Evolutionary conservation across 2,113 vertebrate species (phyloP).

Genomic region (Todiramphus chloris): DNA sequence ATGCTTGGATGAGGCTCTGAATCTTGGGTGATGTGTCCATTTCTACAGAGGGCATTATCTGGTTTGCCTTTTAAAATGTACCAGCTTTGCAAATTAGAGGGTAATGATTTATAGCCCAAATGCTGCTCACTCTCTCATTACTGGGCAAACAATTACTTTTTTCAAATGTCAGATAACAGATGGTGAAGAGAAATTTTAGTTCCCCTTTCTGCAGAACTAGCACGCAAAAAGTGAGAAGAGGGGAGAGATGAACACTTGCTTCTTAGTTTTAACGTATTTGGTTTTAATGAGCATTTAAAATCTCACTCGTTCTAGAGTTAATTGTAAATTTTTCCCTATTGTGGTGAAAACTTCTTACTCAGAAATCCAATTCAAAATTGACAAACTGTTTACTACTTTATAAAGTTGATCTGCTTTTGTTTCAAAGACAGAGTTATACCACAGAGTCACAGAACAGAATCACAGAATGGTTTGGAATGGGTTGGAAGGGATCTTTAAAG

Average conservation of each 20-base stretch:
- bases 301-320: background rate
- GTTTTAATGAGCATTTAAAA: background rate
- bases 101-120: background rate
- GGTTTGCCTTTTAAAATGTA: background rate
- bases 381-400: background rate
- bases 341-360: background rate
- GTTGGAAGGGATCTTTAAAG: background rate
- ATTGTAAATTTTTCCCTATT: background rate
- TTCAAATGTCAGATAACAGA: constrained; percentile 33
- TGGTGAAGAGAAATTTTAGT: background rate
- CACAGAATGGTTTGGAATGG: background rate
- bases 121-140: background rate
- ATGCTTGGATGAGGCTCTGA: background rate
- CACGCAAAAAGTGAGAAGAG: background rate
- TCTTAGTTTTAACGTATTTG: background rate
- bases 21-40: background rate
- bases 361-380: background rate
- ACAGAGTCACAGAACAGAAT: background rate
- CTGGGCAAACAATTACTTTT: background rate
- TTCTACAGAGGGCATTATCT: background rate
- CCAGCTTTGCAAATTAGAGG: background rate
- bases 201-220: background rate
- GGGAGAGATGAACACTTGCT: background rate
- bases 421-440: background rate
- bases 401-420: background rate